Percentiles rank a stretch among this genome's conserved stretches.
Conservation (phyloP, 2,797 vertebrate species). For the Mormyrus proboscirostris region DNA sequence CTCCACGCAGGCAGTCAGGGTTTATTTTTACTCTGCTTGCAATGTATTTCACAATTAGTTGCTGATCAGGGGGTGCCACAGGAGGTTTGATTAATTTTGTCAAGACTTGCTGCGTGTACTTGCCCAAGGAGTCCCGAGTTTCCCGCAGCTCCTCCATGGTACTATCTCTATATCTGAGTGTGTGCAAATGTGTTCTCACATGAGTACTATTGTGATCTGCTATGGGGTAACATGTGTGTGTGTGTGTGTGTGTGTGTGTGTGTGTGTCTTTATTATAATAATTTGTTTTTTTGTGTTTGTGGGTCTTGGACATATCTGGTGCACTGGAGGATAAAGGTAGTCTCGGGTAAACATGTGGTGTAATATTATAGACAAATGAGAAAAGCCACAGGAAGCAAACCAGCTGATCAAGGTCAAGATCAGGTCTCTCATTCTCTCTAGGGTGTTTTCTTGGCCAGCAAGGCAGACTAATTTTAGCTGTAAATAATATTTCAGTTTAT, state of each 20-base stretch:
- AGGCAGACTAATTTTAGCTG: not conserved
- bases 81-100: conserved; percentile 13
- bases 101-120: not conserved
- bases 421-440: not conserved
- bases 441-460: not conserved
- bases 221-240: not conserved
- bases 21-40: not conserved
- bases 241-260: not conserved
- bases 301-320: not conserved
- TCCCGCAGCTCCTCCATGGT: not conserved
- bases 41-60: conserved; percentile 1
- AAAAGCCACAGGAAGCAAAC: not conserved
- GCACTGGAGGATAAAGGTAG: not conserved
- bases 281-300: not conserved
- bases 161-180: not conserved
- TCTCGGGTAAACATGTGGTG: not conserved
- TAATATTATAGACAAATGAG: not conserved
- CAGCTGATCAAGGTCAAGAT: not conserved
- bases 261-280: not conserved
- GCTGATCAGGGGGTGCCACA: conserved; percentile 2
- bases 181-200: not conserved
- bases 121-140: not conserved
- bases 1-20: not conserved
- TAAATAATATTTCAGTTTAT: conserved; percentile 5
- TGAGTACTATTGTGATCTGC: not conserved